phyloP scores from a whole-genome alignment of 30 jellyfish, hydroid and myxozoan genomes.

The Calvadosia cruxmelitensis region DNA sequence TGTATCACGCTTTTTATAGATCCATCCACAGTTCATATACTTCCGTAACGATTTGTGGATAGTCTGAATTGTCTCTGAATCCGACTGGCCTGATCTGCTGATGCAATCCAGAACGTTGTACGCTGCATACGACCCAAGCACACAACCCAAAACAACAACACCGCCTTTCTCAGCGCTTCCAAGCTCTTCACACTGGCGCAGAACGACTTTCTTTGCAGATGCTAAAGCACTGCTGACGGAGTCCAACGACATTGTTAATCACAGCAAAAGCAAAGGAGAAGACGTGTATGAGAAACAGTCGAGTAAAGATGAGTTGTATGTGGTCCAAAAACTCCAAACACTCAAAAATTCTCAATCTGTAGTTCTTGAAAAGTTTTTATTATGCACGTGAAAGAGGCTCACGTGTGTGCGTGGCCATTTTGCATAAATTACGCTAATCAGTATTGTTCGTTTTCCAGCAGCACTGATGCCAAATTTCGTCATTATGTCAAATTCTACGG shows the following conservation, averaged over 20 bases:
- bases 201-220: background rate
- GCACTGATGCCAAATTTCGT: too few species aligned
- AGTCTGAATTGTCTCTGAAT: slow-evolving; percentile 2
- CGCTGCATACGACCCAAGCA: slow-evolving; percentile 26
- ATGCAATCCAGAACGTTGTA: slow-evolving; percentile 30
- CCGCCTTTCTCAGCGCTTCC: slow-evolving; percentile 19
- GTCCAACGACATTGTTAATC: background rate
- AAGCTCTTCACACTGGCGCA: background rate
- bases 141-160: slow-evolving; percentile 18
- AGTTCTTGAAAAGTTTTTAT: too few species aligned
- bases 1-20: slow-evolving; percentile 7
- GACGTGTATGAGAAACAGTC: too few species aligned
- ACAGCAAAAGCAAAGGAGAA: too few species aligned
- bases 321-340: too few species aligned
- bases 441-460: too few species aligned
- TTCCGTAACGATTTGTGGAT: slow-evolving; percentile 40
- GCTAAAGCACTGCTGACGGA: background rate
- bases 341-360: too few species aligned
- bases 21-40: slow-evolving; percentile 58
- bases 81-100: slow-evolving; percentile 43
- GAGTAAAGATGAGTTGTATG: too few species aligned
- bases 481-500: too few species aligned
- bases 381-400: too few species aligned
- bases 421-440: too few species aligned
- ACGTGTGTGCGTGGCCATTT: too few species aligned